A percentile compares a stretch with the other conserved stretches of the same genome.
Conservation (phyloP, 2,888 invertebrate genomes). For the Tortricodes alternella region DNA sequence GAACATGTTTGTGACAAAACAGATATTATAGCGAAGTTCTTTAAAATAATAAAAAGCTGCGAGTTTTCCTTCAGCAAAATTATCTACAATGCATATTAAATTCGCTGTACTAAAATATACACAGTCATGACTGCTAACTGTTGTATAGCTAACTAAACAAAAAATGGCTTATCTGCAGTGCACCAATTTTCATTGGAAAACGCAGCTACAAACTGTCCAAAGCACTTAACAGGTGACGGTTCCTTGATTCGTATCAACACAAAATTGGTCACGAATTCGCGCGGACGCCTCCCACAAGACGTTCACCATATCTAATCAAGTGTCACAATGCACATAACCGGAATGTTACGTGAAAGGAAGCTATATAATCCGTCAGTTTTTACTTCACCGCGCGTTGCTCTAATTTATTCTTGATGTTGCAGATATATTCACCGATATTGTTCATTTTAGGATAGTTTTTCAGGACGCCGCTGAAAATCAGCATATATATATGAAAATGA, state of each 20-base stretch:
- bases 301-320: conserved; percentile 32
- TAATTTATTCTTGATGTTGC: conserved; percentile 26
- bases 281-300: conserved; percentile 12
- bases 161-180: conserved; percentile 5
- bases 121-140: neutral
- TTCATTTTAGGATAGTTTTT: too few species aligned
- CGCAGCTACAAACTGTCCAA: conserved; percentile 1
- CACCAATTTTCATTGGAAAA: conserved; percentile 4
- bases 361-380: conserved; percentile 22
- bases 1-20: neutral
- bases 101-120: too few species aligned
- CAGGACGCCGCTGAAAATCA: too few species aligned
- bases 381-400: conserved; percentile 21
- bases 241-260: neutral
- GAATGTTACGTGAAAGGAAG: conserved; percentile 38
- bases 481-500: too few species aligned
- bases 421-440: too few species aligned
- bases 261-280: neutral
- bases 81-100: too few species aligned
- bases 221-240: neutral
- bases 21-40: too few species aligned
- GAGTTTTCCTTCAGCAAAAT: too few species aligned
- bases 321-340: conserved; percentile 42
- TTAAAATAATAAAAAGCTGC: too few species aligned
- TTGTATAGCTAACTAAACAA: conserved; percentile 4